These are phyloP conservation scores for Tetramorium simillimum DNA, from an alignment of 1,140 invertebrate species.

Conservation along the genomic window DNA sequence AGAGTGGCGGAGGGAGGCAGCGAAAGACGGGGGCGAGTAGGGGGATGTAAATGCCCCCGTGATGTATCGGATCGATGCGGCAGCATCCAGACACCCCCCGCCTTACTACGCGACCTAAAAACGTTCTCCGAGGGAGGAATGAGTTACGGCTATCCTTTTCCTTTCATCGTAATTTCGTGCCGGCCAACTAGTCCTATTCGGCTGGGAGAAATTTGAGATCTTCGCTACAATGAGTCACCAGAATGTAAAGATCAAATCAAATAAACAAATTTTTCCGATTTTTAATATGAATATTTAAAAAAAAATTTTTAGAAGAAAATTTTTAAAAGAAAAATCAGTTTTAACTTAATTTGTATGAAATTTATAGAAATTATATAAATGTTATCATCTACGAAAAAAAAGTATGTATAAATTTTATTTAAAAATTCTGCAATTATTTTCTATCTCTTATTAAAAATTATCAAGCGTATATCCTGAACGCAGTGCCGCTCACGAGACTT, in stretches of 20 bases:
- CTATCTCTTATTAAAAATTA: not conserved
- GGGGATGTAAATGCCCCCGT: constrained; percentile 85
- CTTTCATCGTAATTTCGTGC: constrained; percentile 73
- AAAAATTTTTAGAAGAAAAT: no score
- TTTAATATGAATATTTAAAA: not conserved
- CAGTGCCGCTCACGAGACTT: constrained; percentile 1
- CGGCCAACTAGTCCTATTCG: constrained; percentile 12
- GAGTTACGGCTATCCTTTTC: constrained; percentile 74
- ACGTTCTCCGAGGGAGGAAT: constrained; percentile 78
- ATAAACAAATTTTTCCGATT: not conserved
- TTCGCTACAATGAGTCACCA: not conserved
- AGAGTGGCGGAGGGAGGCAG: constrained; percentile 43
- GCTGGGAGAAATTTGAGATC: constrained; percentile 39
- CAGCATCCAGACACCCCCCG: constrained; percentile 83
- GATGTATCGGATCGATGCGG: constrained; percentile 86
- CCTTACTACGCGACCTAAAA: constrained; percentile 85
- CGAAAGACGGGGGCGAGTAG: constrained; percentile 62
- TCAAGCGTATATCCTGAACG: not conserved
- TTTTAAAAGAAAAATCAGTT: not conserved
- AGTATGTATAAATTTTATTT: not conserved
- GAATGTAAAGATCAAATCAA: not conserved
- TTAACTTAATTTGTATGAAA: not conserved
- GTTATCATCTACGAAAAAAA: not conserved
- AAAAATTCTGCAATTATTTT: not conserved
- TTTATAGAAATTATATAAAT: not conserved